Base-by-base conservation (phyloP, 2,888 invertebrate genomes). In the Crepidodera aurea region DNA sequence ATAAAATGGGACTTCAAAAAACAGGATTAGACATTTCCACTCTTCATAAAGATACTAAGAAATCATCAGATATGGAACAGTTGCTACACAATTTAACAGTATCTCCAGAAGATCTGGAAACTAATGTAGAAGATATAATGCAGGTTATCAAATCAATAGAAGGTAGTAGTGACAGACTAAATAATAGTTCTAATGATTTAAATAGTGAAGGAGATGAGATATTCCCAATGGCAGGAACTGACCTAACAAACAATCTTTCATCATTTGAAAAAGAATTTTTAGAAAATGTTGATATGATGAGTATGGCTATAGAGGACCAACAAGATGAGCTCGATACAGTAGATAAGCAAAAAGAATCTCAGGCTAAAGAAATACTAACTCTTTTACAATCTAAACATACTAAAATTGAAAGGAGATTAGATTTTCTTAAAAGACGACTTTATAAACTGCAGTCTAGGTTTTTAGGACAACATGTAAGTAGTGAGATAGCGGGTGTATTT, bases 91-190 rank as follows among this genome's bases (percentile, higher is more conserved):
- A 85, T 71, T 78, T 86, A 58, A 72, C 75, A 16, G 74, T 70
- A 27, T 68, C 77, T 62, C 73, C 76, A 18, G 69, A 76, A 42
- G 90, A 90, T 74, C 78, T 87, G 51, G 85, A 82, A 53, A 68
- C 69, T 65, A 84, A 84, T 75, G 85, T 84, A 1, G 86, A 86
- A 19, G 92, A 90, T 68, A 82, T 93, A 54, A 83, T 92, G 69
- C 90, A 90, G 78, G 92, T 89, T 1, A 88, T 93, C 46, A 91
- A 91, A 79, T 90, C 88, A 5, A 86, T 92, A 69, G 92, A 91
- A 71, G 84, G 83, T 64, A 77, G n/a, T n/a, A n/a, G 82, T 58
- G 86, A 86, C 71, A 68, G 72, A 56, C 62, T 75, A 44, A 71
- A 74, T 29, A 73, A 70, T 57, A 73, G 71, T 16, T 62, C 76